Conservation (phyloP, 2,113 vertebrate genomes). For the Cyanoramphus novaezelandiae region DNA sequence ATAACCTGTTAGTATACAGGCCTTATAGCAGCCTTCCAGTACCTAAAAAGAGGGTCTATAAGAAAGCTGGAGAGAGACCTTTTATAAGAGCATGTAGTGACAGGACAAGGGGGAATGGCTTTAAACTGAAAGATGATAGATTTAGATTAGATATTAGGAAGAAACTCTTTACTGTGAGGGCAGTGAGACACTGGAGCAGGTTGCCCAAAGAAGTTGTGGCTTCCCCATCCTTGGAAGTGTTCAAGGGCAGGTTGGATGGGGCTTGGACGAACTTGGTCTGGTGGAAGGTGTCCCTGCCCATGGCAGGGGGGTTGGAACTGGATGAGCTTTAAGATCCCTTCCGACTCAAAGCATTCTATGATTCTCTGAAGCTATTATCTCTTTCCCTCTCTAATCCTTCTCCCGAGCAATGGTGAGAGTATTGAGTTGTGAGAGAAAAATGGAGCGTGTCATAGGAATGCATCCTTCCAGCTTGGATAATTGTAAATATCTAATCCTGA, state of each 20-base stretch:
- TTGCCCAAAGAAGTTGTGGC: background rate
- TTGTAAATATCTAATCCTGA: background rate
- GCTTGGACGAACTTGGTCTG: background rate
- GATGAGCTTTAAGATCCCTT: background rate
- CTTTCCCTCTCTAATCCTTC: background rate
- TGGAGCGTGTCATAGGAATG: background rate
- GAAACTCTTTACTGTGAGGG: background rate
- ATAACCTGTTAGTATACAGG: background rate
- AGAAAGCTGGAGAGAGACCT: background rate
- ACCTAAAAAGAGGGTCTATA: background rate
- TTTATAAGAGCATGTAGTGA: background rate
- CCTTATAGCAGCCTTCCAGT: background rate
- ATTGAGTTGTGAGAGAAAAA: background rate
- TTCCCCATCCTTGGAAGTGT: background rate
- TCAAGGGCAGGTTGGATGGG: background rate
- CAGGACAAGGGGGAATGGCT: background rate
- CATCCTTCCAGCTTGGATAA: background rate
- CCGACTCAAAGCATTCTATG: background rate
- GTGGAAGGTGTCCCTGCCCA: background rate
- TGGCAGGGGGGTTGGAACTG: background rate
- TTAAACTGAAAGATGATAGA: background rate
- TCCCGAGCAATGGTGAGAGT: background rate
- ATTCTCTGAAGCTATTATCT: background rate
- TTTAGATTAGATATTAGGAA: background rate
- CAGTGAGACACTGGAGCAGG: background rate